phyloP scores from a whole-genome alignment of 1,140 invertebrate genomes.

The Tetramorium parvispinum region DNA sequence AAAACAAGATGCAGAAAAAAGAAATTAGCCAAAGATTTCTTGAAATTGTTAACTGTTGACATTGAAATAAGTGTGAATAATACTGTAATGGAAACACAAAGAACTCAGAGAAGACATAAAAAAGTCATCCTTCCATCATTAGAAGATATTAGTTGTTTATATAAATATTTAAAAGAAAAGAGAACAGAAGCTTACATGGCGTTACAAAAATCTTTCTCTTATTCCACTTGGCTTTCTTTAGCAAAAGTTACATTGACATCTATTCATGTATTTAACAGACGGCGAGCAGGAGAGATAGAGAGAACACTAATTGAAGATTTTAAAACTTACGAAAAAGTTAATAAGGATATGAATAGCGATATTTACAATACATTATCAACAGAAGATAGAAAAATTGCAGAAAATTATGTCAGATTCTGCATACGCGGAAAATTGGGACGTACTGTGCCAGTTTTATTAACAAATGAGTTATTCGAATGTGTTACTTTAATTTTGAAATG shows the following conservation, averaged over 20 bases:
- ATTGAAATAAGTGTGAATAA: background rate
- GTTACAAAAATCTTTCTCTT: background rate
- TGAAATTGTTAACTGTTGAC: background rate
- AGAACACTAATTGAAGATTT: background rate
- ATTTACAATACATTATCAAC: background rate
- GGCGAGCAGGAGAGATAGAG: background rate
- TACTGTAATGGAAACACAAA: background rate
- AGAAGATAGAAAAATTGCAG: background rate
- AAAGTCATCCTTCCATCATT: background rate
- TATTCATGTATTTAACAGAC: background rate
- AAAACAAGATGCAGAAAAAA: background rate
- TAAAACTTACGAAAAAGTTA: background rate
- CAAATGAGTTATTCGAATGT: background rate
- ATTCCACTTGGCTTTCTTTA: background rate
- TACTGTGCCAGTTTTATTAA: background rate
- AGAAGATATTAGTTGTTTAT: background rate
- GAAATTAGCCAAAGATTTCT: background rate
- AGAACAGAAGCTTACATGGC: background rate
- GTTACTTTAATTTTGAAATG: background rate
- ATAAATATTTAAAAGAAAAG: background rate
- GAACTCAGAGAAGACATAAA: background rate
- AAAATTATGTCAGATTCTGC: background rate
- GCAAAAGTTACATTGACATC: background rate
- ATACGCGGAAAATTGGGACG: background rate
- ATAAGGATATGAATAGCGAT: background rate